Percentiles rank a stretch among this genome's conserved stretches.
Conservation (phyloP, 2,888 invertebrate species). For the Polydrusus tereticollis region DNA sequence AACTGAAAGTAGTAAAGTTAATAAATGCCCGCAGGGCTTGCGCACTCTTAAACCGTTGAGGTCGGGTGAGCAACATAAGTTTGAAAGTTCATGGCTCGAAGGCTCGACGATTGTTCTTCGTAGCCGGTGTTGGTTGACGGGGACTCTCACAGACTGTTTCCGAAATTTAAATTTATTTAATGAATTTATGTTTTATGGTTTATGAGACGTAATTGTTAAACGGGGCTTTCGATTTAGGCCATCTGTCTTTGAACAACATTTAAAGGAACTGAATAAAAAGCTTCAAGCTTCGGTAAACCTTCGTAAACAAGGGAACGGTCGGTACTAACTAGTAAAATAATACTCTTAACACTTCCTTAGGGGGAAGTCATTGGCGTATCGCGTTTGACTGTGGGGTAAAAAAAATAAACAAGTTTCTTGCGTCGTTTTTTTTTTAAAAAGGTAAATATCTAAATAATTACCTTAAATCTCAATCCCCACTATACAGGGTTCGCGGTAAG, state of each 20-base stretch:
- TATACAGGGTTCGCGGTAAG: too few relatives aligned
- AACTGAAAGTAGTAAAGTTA: conserved; percentile 38
- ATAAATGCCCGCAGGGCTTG: conserved; percentile 22
- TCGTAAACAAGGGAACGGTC: background rate
- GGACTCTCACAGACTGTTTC: conserved; percentile 27
- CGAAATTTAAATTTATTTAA: conserved; percentile 30
- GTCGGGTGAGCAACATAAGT: conserved; percentile 51
- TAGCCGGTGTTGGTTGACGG: conserved; percentile 27
- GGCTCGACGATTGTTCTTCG: conserved; percentile 45
- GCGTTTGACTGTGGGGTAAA: too few relatives aligned
- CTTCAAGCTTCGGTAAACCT: background rate
- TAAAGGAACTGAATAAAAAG: background rate
- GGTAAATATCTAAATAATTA: background rate
- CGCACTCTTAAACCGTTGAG: conserved; percentile 46
- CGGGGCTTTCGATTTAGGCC: background rate
- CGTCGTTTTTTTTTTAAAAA: background rate
- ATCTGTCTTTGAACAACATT: background rate
- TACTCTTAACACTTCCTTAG: background rate
- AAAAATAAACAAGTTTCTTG: too few relatives aligned
- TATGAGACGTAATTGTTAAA: conserved; percentile 8
- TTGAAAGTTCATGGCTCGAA: conserved; percentile 51
- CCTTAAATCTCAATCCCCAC: too few relatives aligned
- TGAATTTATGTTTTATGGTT: too few relatives aligned
- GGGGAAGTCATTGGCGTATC: background rate
- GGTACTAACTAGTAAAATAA: background rate